A percentile compares a stretch with the other conserved stretches of the same genome.
Conservation (phyloP, 2,797 vertebrate genomes). For the Platyrinchus mystaceus region DNA sequence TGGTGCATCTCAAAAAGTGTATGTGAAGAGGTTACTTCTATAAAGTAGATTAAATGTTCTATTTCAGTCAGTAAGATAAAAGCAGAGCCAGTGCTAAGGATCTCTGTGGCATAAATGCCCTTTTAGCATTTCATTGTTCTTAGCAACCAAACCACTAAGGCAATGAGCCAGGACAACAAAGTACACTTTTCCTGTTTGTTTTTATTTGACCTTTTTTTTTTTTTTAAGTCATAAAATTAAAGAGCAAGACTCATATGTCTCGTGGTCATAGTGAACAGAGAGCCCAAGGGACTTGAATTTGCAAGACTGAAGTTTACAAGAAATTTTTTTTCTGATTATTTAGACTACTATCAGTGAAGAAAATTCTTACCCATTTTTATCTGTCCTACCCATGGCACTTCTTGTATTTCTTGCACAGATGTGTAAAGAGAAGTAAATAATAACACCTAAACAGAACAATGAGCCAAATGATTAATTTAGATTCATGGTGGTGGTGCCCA, state of each 20-base stretch:
- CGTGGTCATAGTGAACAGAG: background rate
- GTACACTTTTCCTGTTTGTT: background rate
- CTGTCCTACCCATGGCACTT: background rate
- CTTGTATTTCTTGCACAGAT: background rate
- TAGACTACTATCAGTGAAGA: background rate
- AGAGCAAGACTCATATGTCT: background rate
- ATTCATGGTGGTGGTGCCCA: accelerated
- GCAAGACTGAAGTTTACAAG: background rate
- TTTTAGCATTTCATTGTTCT: constrained; percentile 8
- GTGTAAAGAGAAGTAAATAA: background rate
- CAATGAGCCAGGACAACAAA: background rate
- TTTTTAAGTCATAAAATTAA: background rate
- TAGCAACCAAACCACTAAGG: constrained; percentile 33
- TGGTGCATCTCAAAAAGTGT: background rate
- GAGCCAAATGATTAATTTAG: background rate
- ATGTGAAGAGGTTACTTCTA: background rate
- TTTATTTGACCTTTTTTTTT: background rate
- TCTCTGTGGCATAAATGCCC: background rate
- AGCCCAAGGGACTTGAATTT: background rate
- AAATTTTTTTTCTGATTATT: background rate
- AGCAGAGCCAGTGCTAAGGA: background rate
- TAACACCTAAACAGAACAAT: background rate
- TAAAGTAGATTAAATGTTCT: background rate
- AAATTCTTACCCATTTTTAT: background rate
- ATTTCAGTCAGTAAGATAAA: background rate